Conservation (phyloP, 2,797 vertebrate species). For the Characodon lateralis region DNA sequence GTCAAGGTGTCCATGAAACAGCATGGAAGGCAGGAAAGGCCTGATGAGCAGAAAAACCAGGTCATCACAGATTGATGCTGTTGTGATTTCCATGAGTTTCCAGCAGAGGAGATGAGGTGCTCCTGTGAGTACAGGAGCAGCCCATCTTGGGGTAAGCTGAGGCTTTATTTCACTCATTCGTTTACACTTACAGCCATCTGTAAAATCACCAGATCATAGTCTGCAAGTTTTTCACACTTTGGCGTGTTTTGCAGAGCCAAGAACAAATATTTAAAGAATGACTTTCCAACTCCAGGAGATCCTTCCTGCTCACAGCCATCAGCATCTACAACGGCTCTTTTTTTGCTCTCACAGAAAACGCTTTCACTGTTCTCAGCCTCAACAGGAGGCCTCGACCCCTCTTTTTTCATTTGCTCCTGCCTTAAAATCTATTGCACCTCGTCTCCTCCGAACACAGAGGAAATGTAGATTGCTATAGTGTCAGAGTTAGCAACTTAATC, state of each 20-base stretch:
- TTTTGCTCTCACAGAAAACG: conserved; percentile 1
- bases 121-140: conserved; percentile 6
- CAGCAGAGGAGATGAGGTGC: conserved; percentile 16
- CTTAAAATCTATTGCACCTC: conserved; percentile 53
- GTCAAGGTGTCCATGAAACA: conserved; percentile 9
- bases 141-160: conserved; percentile 17
- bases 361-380: conserved; percentile 18
- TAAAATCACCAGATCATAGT: conserved; percentile 47
- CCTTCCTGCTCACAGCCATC: conserved; percentile 26
- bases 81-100: conserved; percentile 27
- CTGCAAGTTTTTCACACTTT: conserved; percentile 29
- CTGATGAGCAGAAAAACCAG: conserved; percentile 29
- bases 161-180: conserved; percentile 27
- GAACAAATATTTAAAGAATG: conserved; percentile 37
- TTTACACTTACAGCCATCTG: conserved; percentile 18
- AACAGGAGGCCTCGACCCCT: conserved; percentile 14
- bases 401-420: conserved; percentile 22
- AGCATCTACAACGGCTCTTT: too few relatives aligned
- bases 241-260: conserved; percentile 19
- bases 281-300: conserved; percentile 41
- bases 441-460: conserved; percentile 39
- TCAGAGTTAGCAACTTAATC: conserved; percentile 75
- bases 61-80: conserved; percentile 28
- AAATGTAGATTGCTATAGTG: conserved; percentile 64
- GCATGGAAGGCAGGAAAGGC: conserved; percentile 11